Percentiles rank a stretch among this genome's conserved stretches.
Evolutionary conservation across 2,888 invertebrate genomes (phyloP).

Genomic region (Ornithoptera priamus): DNA sequence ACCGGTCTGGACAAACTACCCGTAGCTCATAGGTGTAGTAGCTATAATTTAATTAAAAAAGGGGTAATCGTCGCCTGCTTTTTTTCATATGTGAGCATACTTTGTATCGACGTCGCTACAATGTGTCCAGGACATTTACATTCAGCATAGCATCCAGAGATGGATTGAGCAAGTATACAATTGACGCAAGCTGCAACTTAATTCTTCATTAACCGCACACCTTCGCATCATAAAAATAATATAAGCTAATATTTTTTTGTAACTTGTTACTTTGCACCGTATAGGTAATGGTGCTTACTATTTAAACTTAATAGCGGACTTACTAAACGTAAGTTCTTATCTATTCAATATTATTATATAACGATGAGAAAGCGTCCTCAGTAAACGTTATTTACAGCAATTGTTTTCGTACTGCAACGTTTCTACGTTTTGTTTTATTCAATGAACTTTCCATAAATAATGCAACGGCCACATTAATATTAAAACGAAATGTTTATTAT

Average conservation of each 20-base stretch:
- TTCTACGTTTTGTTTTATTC: not conserved
- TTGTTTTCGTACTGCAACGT: not conserved
- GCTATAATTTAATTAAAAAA: constrained; percentile 37
- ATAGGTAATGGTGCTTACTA: constrained; percentile 8
- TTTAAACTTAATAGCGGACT: constrained; percentile 6
- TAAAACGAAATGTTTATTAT: not conserved
- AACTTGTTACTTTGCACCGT: constrained; percentile 20
- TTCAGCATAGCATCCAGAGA: constrained; percentile 1
- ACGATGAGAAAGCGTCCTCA: constrained; percentile 6
- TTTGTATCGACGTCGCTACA: constrained; percentile 25
- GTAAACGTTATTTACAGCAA: constrained; percentile 6
- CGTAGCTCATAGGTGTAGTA: constrained; percentile 24
- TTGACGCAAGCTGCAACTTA: constrained; percentile 35
- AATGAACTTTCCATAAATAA: not conserved
- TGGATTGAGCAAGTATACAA: constrained; percentile 8
- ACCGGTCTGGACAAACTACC: constrained; percentile 37
- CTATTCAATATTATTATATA: constrained; percentile 10
- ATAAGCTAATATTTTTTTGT: constrained; percentile 16
- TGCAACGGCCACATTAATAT: constrained; percentile 5
- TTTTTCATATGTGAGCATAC: constrained; percentile 30
- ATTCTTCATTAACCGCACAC: constrained; percentile 32
- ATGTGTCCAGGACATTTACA: constrained; percentile 8
- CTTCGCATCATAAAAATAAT: constrained; percentile 20
- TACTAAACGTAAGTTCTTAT: not conserved
- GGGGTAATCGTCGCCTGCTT: constrained; percentile 24